Evolutionary conservation across 1,140 invertebrate species (phyloP).

Genomic region (Ooceraea biroi): DNA sequence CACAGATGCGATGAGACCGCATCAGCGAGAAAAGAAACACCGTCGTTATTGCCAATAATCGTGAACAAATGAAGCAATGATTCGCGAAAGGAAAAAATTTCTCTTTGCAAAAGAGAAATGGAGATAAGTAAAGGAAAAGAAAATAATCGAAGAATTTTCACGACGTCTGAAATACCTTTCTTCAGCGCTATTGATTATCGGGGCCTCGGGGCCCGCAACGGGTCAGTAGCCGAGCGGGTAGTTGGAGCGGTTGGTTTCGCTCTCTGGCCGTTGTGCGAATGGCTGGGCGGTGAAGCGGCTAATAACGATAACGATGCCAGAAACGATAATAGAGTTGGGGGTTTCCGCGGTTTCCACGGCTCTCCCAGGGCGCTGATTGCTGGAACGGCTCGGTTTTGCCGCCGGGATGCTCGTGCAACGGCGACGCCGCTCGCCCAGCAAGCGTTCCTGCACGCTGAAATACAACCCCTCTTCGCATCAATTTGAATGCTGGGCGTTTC

Average conservation of each 20-base stretch:
- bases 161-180: conserved; percentile 6
- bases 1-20: neutral
- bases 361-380: conserved; percentile 80
- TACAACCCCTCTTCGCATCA: conserved; percentile 18
- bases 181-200: neutral
- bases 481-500: conserved; percentile 25
- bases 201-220: neutral
- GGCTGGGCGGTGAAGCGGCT: conserved; percentile 76
- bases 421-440: conserved; percentile 20
- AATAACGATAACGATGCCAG: conserved; percentile 81
- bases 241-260: conserved; percentile 12
- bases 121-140: no score
- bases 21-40: neutral
- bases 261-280: conserved; percentile 57
- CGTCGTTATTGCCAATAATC: no score
- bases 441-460: conserved; percentile 7
- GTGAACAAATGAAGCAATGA: no score
- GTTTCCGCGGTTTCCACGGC: conserved; percentile 79
- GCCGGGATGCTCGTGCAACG: conserved; percentile 57
- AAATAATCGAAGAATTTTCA: neutral
- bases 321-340: conserved; percentile 80
- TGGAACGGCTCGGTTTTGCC: conserved; percentile 73
- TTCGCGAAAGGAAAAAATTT: no score
- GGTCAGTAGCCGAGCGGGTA: conserved; percentile 1
- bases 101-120: no score